Percentiles rank a stretch among this genome's conserved stretches.
Conservation (phyloP, 2,888 invertebrate species). For the Hypolimnas misippus region DNA sequence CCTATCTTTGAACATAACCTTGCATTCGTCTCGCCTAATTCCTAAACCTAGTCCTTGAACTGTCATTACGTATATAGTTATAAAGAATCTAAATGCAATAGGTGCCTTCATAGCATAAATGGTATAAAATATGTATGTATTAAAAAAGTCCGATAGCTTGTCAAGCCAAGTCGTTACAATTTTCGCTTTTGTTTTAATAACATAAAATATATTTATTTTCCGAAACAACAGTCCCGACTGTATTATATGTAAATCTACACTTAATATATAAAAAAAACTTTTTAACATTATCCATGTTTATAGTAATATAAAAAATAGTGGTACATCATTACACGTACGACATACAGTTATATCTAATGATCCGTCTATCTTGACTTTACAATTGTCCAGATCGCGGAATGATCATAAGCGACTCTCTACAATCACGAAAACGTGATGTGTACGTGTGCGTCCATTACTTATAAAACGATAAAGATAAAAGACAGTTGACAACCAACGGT, state of each 20-base stretch:
- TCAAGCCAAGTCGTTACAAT: no score
- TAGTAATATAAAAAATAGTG: not conserved
- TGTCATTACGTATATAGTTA: not conserved
- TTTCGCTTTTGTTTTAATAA: no score
- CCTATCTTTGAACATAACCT: conserved; percentile 21
- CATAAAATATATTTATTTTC: no score
- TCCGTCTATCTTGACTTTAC: conserved; percentile 43
- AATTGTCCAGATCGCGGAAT: conserved; percentile 52
- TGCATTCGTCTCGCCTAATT: conserved; percentile 8
- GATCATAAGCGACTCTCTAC: conserved; percentile 36
- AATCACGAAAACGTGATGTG: not conserved
- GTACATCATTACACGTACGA: conserved; percentile 61
- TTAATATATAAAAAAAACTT: not conserved
- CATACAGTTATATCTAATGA: conserved; percentile 68
- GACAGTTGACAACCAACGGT: conserved; percentile 9
- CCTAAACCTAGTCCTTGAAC: not conserved
- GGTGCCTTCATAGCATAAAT: no score
- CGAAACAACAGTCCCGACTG: no score
- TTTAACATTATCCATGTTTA: not conserved
- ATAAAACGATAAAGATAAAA: not conserved
- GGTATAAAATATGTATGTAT: no score
- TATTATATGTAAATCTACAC: not conserved
- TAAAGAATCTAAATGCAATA: not conserved
- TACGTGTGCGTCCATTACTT: conserved; percentile 1
- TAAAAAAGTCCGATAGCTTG: no score